phyloP scores from a whole-genome alignment of 2,888 invertebrate species.

The Megalurothrips usitatus region DNA sequence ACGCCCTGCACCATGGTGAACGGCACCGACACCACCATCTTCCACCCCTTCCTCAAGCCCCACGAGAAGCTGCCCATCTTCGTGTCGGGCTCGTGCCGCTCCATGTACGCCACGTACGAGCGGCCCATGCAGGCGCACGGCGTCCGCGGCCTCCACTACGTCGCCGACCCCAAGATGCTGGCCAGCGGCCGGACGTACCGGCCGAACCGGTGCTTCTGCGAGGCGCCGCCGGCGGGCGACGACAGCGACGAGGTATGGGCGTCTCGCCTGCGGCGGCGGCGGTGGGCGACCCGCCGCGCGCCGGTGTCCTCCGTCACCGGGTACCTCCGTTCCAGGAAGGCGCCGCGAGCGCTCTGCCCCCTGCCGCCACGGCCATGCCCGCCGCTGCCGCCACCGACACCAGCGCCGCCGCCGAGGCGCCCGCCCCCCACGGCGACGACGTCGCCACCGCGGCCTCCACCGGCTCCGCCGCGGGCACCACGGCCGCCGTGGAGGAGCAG shows the following conservation, averaged over 20 bases:
- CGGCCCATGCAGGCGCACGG: background rate
- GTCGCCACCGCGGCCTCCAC: background rate
- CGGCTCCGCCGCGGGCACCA: constrained; percentile 38
- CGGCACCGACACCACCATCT: constrained; percentile 29
- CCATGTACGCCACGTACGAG: constrained; percentile 28
- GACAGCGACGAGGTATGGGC: background rate
- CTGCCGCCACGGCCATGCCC: constrained; percentile 27
- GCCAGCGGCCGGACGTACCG: constrained; percentile 3
- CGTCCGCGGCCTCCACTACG: constrained; percentile 15
- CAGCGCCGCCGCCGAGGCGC: background rate
- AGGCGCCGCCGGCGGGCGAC: background rate
- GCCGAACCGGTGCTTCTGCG: constrained; percentile 17
- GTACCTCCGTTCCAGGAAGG: background rate
- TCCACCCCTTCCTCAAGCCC: constrained; percentile 30
- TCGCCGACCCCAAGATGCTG: constrained; percentile 17
- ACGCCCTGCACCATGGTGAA: constrained; percentile 17
- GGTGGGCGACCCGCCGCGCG: background rate
- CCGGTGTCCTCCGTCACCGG: no score
- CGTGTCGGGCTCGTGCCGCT: constrained; percentile 29
- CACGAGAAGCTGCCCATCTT: constrained; percentile 27
- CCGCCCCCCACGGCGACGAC: background rate
- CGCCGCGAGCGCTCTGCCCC: constrained; percentile 11
- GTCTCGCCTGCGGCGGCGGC: background rate
- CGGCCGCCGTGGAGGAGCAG: constrained; percentile 39
- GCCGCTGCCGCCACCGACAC: constrained; percentile 28